Evolutionary conservation across 2,797 vertebrate species (phyloP).

Genomic region (Amphiprion clarkii): DNA sequence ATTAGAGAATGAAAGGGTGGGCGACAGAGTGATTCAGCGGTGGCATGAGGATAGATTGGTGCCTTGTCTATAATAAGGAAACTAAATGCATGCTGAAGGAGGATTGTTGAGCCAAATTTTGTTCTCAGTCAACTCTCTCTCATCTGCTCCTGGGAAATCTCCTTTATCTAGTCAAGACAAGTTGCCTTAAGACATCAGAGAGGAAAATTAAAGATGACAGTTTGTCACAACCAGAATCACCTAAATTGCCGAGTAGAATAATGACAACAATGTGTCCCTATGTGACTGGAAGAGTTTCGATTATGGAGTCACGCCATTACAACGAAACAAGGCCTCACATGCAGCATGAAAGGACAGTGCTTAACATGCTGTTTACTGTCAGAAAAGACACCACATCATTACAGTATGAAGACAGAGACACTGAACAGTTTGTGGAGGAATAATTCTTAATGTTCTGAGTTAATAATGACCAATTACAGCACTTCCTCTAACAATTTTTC

Average conservation of each 20-base stretch:
- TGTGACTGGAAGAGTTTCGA: conserved; percentile 27
- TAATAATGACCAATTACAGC: conserved; percentile 41
- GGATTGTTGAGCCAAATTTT: conserved; percentile 49
- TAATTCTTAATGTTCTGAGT: conserved; percentile 25
- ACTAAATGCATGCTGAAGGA: conserved; percentile 56
- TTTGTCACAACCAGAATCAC: conserved; percentile 35
- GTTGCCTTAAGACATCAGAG: conserved; percentile 38
- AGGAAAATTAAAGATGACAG: conserved; percentile 45
- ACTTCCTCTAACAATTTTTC: conserved; percentile 12
- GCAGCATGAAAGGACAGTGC: not conserved
- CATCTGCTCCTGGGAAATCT: conserved; percentile 51
- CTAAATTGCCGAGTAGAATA: conserved; percentile 33
- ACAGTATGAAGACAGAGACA: not conserved
- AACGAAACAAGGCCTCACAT: conserved; percentile 11
- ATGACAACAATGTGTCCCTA: conserved; percentile 11
- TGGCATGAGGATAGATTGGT: conserved; percentile 62
- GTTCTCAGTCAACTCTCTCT: conserved; percentile 39
- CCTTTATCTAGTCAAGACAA: conserved; percentile 38
- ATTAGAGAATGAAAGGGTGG: conserved; percentile 68
- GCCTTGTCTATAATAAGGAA: conserved; percentile 61
- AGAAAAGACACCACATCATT: not conserved
- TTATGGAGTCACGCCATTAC: conserved; percentile 18
- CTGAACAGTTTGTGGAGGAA: conserved; percentile 4
- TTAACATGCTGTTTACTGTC: conserved; percentile 1
- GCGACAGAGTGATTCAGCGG: conserved; percentile 58